Evolutionary conservation across 1,140 invertebrate genomes (phyloP), one percentile per base, ranked within the genome.

Genomic region (Atta cephalotes): DNA sequence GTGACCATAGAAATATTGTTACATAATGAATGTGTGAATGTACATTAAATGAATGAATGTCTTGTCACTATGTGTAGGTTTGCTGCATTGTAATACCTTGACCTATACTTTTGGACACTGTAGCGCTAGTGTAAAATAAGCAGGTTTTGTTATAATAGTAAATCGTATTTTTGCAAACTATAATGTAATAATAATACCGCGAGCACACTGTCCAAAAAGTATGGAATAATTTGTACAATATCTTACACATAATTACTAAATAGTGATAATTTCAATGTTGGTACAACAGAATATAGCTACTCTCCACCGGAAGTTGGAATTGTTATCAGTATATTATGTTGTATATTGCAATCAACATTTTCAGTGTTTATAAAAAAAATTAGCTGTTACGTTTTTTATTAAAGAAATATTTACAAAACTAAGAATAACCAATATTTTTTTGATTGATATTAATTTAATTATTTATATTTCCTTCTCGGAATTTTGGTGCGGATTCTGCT

Each of bases 251-350:
- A 87, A 87, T 78, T 88, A 87, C 80, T 87, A 89, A 90, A 91
- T 91, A 92, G 87, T 86, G 87, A 93, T 92, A 93, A 92, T 93
- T 93, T 93, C 87, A 93, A 93, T 93, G 93, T 93, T 93, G 93
- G 89, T 94, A 93, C 93, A 93, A 93, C 93, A 93, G 82, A 93
- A 93, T 93, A 92, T 92, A 92, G 88, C 88, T 89, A 92, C 90
- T 93, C 90, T 93, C 91, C 91, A 93, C 82, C 74, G 90, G 76
- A 91, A 80, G 86, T 91, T 92, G 92, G 92, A 93, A 93, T 94
- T 94, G 92, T 94, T 94, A 93, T 93, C 89, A 91, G 90, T 93
- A 93, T 94, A 93, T 94, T 93, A 91, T 93, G 91, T 94, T 94
- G 91, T 93, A 93, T 93, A 91, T 94, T 94, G 91, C 92, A 92